These are phyloP conservation scores for Aldrovandia affinis DNA, from an alignment of 2,797 vertebrate species.

Conservation along the genomic window DNA sequence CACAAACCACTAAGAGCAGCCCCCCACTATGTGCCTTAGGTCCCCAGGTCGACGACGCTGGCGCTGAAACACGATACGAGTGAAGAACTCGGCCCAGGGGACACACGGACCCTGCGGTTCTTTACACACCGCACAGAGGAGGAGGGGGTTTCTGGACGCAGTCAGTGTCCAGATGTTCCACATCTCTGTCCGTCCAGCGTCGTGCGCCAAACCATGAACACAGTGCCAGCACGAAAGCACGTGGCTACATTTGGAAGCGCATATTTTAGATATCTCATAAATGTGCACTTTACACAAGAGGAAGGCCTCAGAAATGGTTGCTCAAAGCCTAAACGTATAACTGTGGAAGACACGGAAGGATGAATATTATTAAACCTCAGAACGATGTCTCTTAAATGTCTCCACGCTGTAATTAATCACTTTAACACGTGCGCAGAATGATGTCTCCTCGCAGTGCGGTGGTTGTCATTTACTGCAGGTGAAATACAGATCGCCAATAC, in stretches of 20 bases:
- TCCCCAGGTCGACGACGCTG: too few relatives aligned
- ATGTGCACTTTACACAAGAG: neutral
- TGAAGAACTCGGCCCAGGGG: neutral
- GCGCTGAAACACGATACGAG: too few relatives aligned
- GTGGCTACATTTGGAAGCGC: neutral
- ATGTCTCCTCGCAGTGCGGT: too few relatives aligned
- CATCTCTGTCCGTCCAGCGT: neutral
- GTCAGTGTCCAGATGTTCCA: neutral
- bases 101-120: neutral
- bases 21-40: too few relatives aligned
- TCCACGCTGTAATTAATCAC: too few relatives aligned
- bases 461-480: neutral
- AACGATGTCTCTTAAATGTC: too few relatives aligned
- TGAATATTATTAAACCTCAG: too few relatives aligned
- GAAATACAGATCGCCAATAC: neutral
- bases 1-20: too few relatives aligned
- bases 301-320: neutral
- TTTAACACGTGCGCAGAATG: too few relatives aligned
- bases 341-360: neutral
- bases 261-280: neutral
- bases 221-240: neutral
- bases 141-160: neutral
- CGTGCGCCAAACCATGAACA: neutral
- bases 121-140: neutral
- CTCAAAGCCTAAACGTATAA: neutral